phyloP scores from a whole-genome alignment of 2,797 vertebrate species.

The Gouania willdenowi region DNA sequence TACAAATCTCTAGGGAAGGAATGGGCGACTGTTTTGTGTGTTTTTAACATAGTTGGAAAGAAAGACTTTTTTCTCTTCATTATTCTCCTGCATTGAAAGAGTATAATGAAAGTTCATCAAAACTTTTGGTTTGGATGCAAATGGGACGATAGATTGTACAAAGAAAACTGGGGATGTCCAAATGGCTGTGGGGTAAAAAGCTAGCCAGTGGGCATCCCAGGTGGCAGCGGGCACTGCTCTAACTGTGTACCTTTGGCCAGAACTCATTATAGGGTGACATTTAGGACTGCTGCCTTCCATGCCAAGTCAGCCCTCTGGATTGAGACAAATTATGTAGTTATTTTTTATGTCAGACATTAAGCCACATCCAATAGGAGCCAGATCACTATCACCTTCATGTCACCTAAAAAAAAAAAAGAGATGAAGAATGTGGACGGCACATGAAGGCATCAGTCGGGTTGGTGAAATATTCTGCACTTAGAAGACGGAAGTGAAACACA shows the following conservation, averaged over 20 bases:
- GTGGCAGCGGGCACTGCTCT: conserved; percentile 76
- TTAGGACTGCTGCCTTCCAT: conserved; percentile 76
- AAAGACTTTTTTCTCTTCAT: conserved; percentile 5
- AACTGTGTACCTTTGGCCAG: conserved; percentile 77
- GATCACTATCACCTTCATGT: conserved; percentile 71
- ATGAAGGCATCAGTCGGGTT: conserved; percentile 17
- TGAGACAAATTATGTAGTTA: conserved; percentile 79
- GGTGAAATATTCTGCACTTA: conserved; percentile 13
- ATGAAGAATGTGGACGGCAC: conserved; percentile 36
- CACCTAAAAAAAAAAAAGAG: conserved; percentile 49
- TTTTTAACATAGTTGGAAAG: too few species aligned
- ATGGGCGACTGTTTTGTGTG: too few species aligned
- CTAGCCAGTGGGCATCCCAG: conserved; percentile 75
- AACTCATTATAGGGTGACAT: conserved; percentile 81
- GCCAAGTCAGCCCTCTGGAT: conserved; percentile 80
- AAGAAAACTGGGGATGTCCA: conserved; percentile 69
- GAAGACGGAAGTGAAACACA: conserved; percentile 1
- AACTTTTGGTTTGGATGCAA: conserved; percentile 71
- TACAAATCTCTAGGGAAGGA: too few species aligned
- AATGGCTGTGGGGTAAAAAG: conserved; percentile 72
- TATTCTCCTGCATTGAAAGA: background rate
- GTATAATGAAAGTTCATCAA: conserved; percentile 43
- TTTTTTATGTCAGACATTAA: conserved; percentile 79
- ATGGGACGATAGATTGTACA: conserved; percentile 51
- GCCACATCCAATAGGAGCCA: conserved; percentile 65